Conservation (phyloP, 2,888 invertebrate genomes). For the Magallana nippona region DNA sequence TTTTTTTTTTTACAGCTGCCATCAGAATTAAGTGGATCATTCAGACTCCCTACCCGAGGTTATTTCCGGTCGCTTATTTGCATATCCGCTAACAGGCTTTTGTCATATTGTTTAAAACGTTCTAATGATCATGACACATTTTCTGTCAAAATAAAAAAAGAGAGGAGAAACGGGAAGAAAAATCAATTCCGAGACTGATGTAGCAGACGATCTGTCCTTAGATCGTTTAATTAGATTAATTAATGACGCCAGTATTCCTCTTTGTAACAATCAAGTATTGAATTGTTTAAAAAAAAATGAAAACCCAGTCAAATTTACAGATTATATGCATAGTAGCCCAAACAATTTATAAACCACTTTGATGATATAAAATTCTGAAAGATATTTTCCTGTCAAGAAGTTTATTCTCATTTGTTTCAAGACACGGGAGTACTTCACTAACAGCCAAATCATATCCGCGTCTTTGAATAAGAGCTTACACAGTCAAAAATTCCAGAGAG, state of each 20-base stretch:
- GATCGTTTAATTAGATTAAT: conserved; percentile 9
- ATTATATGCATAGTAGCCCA: too few relatives aligned
- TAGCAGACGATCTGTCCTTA: not conserved
- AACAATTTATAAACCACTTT: too few relatives aligned
- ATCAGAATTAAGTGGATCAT: not conserved
- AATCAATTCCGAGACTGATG: not conserved
- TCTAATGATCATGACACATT: conserved; percentile 18
- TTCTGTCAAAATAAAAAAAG: not conserved
- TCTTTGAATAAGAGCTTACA: too few relatives aligned
- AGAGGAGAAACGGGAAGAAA: not conserved
- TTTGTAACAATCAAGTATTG: not conserved
- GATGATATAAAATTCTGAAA: too few relatives aligned
- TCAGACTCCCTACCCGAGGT: not conserved
- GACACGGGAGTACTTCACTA: too few relatives aligned
- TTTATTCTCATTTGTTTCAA: too few relatives aligned
- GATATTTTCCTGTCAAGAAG: too few relatives aligned
- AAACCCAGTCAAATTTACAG: too few relatives aligned
- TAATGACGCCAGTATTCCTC: not conserved
- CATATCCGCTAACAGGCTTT: conserved; percentile 11
- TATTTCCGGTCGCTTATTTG: conserved; percentile 26
- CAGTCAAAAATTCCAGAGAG: not conserved
- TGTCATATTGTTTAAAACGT: not conserved
- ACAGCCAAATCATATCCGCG: too few relatives aligned
- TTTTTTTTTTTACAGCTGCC: conserved; percentile 1
- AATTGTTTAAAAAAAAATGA: too few relatives aligned